Evolutionary conservation across 2,888 invertebrate species (phyloP).

Genomic region (Reticulitermes lucifugus): DNA sequence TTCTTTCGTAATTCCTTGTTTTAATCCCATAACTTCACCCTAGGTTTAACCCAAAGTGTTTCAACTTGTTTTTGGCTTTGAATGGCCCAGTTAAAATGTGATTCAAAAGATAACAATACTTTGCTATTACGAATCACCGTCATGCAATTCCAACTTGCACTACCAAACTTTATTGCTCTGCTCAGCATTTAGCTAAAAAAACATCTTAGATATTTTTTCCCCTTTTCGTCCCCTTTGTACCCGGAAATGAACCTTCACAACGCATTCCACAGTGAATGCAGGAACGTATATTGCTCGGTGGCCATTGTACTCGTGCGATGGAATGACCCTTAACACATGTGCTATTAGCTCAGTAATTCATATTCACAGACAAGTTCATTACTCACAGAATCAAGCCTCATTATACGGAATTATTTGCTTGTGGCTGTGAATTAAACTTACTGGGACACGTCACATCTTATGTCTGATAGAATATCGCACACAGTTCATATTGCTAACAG

Average conservation of each 20-base stretch:
- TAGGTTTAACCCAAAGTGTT: too few relatives aligned
- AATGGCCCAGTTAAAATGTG: too few relatives aligned
- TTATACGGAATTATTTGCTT: neutral
- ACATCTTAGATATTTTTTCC: too few relatives aligned
- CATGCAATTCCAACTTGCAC: too few relatives aligned
- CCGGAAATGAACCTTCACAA: neutral
- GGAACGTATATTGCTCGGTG: neutral
- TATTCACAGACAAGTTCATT: neutral
- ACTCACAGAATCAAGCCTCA: neutral
- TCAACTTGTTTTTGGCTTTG: too few relatives aligned
- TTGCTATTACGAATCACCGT: too few relatives aligned
- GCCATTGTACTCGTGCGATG: neutral
- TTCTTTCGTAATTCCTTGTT: too few relatives aligned
- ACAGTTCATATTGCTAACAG: too few relatives aligned
- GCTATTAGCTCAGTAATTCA: neutral
- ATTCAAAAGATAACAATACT: too few relatives aligned
- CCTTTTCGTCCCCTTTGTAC: neutral
- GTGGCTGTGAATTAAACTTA: neutral
- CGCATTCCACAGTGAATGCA: neutral
- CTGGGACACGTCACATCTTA: neutral
- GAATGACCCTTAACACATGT: neutral
- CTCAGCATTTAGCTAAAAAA: too few relatives aligned
- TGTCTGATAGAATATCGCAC: neutral
- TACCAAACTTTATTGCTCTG: too few relatives aligned
- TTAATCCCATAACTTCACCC: too few relatives aligned